Conservation (phyloP, 1,140 invertebrate genomes). For the Diuraphis noxia region DNA sequence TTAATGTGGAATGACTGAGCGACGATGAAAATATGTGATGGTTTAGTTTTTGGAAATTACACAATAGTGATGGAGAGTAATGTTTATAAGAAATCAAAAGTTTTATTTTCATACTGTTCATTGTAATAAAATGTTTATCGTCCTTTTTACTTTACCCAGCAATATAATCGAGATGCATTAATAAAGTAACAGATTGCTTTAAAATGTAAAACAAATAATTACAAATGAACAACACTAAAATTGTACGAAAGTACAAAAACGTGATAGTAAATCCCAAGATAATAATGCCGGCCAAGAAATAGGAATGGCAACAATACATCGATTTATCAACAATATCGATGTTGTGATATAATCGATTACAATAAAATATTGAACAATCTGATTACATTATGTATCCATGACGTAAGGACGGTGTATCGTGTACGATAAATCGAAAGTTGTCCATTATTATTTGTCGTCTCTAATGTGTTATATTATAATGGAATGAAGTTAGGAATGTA, state of each 20-base stretch:
- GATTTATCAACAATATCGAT: neutral
- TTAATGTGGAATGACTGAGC: neutral
- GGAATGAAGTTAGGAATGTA: neutral
- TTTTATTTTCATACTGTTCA: conserved; percentile 28
- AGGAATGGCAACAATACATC: neutral
- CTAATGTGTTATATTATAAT: too few relatives aligned
- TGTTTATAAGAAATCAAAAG: neutral
- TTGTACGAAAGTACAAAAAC: neutral
- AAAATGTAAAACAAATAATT: neutral
- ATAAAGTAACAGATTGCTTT: neutral
- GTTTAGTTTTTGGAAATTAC: conserved; percentile 25
- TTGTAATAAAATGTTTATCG: neutral
- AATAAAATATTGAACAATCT: neutral
- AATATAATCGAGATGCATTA: neutral
- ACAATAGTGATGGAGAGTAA: neutral
- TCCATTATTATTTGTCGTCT: neutral
- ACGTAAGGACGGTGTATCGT: neutral
- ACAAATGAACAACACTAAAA: neutral
- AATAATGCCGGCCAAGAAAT: neutral
- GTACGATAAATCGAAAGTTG: neutral
- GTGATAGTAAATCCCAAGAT: neutral
- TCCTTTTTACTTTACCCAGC: neutral
- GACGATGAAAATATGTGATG: neutral
- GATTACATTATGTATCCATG: too few relatives aligned
- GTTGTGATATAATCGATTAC: neutral